Evolutionary conservation across 2,888 invertebrate genomes (phyloP).

Genomic region (Corythucha ciliata): DNA sequence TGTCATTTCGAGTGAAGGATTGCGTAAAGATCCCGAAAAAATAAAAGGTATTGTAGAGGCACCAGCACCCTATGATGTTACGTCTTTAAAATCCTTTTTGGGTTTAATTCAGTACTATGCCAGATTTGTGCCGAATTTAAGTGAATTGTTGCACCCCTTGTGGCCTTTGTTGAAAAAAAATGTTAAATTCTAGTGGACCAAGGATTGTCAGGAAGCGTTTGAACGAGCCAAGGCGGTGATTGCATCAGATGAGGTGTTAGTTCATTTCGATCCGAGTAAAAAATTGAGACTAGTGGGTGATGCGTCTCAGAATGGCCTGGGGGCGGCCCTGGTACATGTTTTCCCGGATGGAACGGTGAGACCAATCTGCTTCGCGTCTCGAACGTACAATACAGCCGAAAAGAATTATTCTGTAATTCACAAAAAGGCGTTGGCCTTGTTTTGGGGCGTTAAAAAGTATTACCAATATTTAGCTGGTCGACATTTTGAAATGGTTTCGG

Average conservation of each 20-base stretch:
- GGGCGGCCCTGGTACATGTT: conserved; percentile 36
- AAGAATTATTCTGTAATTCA: conserved; percentile 39
- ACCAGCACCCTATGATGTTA: conserved; percentile 4
- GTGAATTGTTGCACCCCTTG: conserved; percentile 1
- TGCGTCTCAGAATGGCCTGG: conserved; percentile 28
- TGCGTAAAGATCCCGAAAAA: not conserved
- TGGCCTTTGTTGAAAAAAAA: conserved; percentile 12
- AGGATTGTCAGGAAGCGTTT: not conserved
- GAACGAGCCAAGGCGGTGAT: not conserved
- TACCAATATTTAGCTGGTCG: conserved; percentile 39
- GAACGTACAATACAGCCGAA: conserved; percentile 37
- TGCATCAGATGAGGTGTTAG: not conserved
- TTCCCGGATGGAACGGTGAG: conserved; percentile 35
- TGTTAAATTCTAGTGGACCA: not conserved
- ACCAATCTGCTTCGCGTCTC: conserved; percentile 37
- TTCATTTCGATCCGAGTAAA: conserved; percentile 15
- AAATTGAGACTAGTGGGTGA: no score
- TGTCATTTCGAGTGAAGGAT: not conserved
- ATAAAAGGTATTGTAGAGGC: conserved; percentile 6
- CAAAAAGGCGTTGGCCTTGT: conserved; percentile 39
- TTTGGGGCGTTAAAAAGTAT: conserved; percentile 38
- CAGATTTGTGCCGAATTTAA: conserved; percentile 1
- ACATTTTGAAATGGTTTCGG: conserved; percentile 36
- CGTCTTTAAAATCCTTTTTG: not conserved
- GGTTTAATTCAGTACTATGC: conserved; percentile 1